Evolutionary conservation across 2,888 invertebrate genomes (phyloP), one percentile per base, ranked within the genome.

Genomic region (Rosalia funebris): DNA sequence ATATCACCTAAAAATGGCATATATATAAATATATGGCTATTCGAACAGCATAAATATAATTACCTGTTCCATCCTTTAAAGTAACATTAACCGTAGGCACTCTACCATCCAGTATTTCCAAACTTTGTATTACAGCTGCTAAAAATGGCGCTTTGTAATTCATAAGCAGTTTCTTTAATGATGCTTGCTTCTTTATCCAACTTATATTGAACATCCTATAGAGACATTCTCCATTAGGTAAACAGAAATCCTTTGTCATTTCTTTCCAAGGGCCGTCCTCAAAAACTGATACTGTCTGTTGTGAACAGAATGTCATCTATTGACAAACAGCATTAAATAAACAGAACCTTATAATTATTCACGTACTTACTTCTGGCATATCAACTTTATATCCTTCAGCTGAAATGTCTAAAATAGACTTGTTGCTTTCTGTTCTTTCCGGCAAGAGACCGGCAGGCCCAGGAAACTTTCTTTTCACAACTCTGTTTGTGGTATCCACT

Each of bases 61-160:
- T 68, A 77, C 78, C 79, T 62, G 75, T 75, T n/a, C 57, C 36
- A 66, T 79, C 79, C 61, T 74, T 77, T 15, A 79, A 54, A 0
- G 70, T 70, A 14, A 78, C 62, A 62, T 71, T 73, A 14, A 75
- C 69, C 11, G 66, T 69, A 5, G 70, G 68, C 37, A 60, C 69
- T 55, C 73, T 71, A 2, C 67, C 69, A 39, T 71, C 65, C 25
- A 63, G 60, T 42, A 69, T 63, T 44, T 75, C 72, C 10, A 79
- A 59, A 57, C 61, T 74, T 48, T 76, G 61, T 42, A 80, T 67
- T 1, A 77, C 57, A 11, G 76, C 77, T 10, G 75, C 78, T 54
- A 80, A 65, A 70, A 79, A 79, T 3, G 80, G 79, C 1, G 73
- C 75, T 63, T 77, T 77, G 39, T 74, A 71, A 47, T 74, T 73